phyloP scores from a whole-genome alignment of 2,113 vertebrate species.

The Heloderma charlesbogerti region DNA sequence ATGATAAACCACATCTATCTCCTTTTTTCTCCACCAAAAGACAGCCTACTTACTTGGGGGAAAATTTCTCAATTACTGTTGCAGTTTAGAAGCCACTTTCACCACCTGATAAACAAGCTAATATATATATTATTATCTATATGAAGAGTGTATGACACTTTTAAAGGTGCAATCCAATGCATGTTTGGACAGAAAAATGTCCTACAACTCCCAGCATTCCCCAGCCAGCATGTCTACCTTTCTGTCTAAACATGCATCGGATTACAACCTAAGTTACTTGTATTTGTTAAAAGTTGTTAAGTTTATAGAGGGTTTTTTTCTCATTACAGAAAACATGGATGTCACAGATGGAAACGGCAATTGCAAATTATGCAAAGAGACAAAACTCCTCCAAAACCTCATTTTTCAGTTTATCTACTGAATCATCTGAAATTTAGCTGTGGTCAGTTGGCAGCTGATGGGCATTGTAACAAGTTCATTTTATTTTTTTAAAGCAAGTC shows the following conservation, averaged over 20 bases:
- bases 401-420: conserved; percentile 43
- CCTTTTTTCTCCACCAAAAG: background rate
- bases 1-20: background rate
- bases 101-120: background rate
- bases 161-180: too few species aligned
- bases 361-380: conserved; percentile 61
- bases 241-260: too few species aligned
- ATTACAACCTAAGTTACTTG: background rate
- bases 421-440: conserved; percentile 74
- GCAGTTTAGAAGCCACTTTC: background rate
- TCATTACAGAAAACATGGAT: conserved; percentile 87
- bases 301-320: conserved; percentile 38
- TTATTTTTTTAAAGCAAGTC: background rate
- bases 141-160: background rate
- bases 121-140: background rate
- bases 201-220: too few species aligned
- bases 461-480: background rate
- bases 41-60: background rate
- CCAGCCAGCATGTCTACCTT: too few species aligned
- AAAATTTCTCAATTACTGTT: background rate
- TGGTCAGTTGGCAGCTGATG: background rate
- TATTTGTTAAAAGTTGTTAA: background rate
- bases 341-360: conserved; percentile 83
- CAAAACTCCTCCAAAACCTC: conserved; percentile 61
- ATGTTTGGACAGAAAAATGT: too few species aligned